Percentiles rank a stretch among this genome's conserved stretches.
phyloP scores from a whole-genome alignment of 1,140 invertebrate genomes.

The Pseudobourletiella spinata region DNA sequence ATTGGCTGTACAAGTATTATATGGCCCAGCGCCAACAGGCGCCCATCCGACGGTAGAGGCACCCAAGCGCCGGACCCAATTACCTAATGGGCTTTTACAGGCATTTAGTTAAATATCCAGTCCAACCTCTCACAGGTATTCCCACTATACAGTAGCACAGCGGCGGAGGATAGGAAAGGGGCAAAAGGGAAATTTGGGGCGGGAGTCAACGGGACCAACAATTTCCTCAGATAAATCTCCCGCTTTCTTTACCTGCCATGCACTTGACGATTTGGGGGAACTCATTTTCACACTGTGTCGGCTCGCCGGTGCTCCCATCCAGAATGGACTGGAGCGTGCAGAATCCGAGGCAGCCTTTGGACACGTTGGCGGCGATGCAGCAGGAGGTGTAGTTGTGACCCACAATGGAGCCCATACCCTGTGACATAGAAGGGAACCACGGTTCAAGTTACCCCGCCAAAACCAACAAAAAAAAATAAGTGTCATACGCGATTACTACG shows the following conservation, averaged over 20 bases:
- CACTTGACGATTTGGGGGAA: conserved; percentile 63
- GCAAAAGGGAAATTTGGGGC: neutral
- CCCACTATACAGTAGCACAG: no score
- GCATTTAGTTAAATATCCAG: no score
- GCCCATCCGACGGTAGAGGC: no score
- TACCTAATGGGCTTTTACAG: no score
- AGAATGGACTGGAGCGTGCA: conserved; percentile 73
- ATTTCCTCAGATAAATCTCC: no score
- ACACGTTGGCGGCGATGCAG: conserved; percentile 58
- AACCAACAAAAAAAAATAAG: no score
- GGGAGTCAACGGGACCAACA: neutral
- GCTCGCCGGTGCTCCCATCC: conserved; percentile 65
- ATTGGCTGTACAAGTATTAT: no score
- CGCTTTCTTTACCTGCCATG: conserved; percentile 46
- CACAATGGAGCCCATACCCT: conserved; percentile 29
- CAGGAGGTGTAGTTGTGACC: conserved; percentile 66
- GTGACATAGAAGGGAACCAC: conserved; percentile 10
- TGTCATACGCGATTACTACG: no score
- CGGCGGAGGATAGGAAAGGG: neutral
- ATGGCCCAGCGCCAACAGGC: no score
- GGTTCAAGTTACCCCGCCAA: no score
- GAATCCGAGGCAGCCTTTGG: conserved; percentile 59
- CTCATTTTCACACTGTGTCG: conserved; percentile 64
- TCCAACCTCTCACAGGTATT: no score
- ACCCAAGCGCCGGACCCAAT: no score